Conservation (phyloP, 2,888 invertebrate genomes). For the Cerastis leucographa region DNA sequence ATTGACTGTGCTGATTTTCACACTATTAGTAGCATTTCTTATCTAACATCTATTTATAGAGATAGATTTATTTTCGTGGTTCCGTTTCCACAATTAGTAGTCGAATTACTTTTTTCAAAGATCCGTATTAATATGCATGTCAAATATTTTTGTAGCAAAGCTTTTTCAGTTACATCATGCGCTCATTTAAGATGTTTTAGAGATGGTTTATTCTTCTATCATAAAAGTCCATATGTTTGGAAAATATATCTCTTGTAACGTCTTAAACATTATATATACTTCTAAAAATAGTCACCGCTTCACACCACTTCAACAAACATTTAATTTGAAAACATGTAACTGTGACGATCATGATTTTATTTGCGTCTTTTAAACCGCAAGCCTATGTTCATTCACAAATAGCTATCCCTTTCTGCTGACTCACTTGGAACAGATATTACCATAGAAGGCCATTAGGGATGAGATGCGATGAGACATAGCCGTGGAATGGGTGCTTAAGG, state of each 20-base stretch:
- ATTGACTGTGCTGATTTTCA: constrained; percentile 46
- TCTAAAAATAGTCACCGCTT: constrained; percentile 47
- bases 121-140: constrained; percentile 1
- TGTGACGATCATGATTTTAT: constrained; percentile 36
- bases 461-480: constrained; percentile 67
- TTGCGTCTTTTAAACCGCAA: constrained; percentile 56
- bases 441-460: constrained; percentile 69
- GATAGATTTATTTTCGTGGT: constrained; percentile 24
- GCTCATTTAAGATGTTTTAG: background rate
- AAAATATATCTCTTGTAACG: constrained; percentile 24
- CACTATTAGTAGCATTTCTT: constrained; percentile 42
- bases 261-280: constrained; percentile 35
- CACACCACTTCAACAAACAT: constrained; percentile 16
- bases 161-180: constrained; percentile 25
- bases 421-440: constrained; percentile 66
- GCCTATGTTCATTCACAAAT: constrained; percentile 54
- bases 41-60: constrained; percentile 42
- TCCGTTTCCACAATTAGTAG: constrained; percentile 24
- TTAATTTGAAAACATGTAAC: constrained; percentile 37
- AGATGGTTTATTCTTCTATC: constrained; percentile 27
- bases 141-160: background rate
- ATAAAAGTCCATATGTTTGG: constrained; percentile 36
- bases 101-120: constrained; percentile 1
- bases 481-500: constrained; percentile 70
- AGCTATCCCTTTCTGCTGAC: constrained; percentile 53